A percentile compares a stretch with the other conserved stretches of the same genome.
phyloP scores from a whole-genome alignment of 23 tunicate species.

The Trididemnum clinides region DNA sequence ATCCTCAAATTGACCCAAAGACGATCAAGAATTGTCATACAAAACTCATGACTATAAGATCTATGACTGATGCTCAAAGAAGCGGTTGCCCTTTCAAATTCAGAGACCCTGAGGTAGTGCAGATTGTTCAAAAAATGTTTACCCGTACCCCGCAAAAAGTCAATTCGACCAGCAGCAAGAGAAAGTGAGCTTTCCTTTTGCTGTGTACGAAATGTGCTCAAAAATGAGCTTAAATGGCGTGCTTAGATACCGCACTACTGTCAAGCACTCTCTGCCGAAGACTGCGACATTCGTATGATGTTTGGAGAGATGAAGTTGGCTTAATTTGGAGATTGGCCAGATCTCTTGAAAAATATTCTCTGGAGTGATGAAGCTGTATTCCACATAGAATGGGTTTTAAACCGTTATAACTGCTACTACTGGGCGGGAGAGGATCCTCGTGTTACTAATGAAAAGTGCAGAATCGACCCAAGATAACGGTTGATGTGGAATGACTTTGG shows the following conservation, averaged over 20 bases:
- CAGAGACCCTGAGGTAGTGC: constrained; percentile 16
- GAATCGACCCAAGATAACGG: background rate
- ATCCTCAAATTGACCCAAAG: constrained; percentile 13
- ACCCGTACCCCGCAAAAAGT: background rate
- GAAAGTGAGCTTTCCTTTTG: background rate
- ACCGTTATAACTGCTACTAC: background rate
- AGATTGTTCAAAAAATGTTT: background rate
- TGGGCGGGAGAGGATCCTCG: background rate
- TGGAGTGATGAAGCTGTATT: too few species aligned
- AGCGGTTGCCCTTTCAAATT: constrained; percentile 9
- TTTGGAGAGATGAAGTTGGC: constrained; percentile 9
- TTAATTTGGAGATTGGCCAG: background rate
- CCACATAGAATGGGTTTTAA: too few species aligned
- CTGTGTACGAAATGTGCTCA: constrained; percentile 17
- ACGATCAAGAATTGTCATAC: constrained; percentile 16
- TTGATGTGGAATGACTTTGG: too few species aligned
- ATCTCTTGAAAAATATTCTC: too few species aligned
- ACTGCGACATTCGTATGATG: constrained; percentile 5
- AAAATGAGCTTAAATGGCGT: constrained; percentile 18
- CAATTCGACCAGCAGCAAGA: constrained; percentile 9
- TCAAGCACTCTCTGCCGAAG: too few species aligned
- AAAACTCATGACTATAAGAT: constrained; percentile 11
- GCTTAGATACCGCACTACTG: background rate
- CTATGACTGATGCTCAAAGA: background rate
- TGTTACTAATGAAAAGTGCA: background rate